Evolutionary conservation across 2,888 invertebrate species (phyloP), one percentile per base, ranked within the genome.

Genomic region (Archaeoteleia sp.): DNA sequence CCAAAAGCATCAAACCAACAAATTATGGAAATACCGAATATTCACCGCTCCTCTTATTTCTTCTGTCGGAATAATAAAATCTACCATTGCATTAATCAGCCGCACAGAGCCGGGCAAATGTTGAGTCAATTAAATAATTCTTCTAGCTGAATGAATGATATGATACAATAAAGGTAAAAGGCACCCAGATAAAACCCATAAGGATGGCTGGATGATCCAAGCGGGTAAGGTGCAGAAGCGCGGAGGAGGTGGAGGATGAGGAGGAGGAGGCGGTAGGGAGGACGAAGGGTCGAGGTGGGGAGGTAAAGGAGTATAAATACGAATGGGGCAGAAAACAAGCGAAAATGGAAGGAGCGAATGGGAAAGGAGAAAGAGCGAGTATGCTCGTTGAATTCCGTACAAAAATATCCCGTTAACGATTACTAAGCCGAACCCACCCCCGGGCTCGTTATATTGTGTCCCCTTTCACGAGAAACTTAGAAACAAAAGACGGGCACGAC

Each of bases 391-490:
- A 57, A 39, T 66, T 43, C 60, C 70, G 60, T 58, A 73, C 65
- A 76, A 82, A 82, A 79, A 78, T 82, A 79, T 81, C 78, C 79
- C 81, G 80, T 81, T 83, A 83, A 83, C 81, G 82, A 83, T 82
- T 81, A 78, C 77, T 76, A 77, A 58, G 70, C 63, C 67, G 57
- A 62, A 62, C 45, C 54, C 66, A 61, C 71, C 43, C 54, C 49
- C 54, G 46, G 54, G 55, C 79, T 81, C 78, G 79, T 82, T 82
- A 82, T 82, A 82, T 82, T 80, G 82, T 82, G 82, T 81, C 79
- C 81, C 81, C 79, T 75, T 67, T 65, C 54, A 72, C 74, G 72
- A 70, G 72, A 75, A 78, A 77, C 78, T 79, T 76, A 78, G 82
- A 83, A 82, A 82, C 83, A 82, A 82, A 83, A 82, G 82, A 81